Base-by-base conservation (phyloP, 2,113 vertebrate species). In the Piaya cayana region DNA sequence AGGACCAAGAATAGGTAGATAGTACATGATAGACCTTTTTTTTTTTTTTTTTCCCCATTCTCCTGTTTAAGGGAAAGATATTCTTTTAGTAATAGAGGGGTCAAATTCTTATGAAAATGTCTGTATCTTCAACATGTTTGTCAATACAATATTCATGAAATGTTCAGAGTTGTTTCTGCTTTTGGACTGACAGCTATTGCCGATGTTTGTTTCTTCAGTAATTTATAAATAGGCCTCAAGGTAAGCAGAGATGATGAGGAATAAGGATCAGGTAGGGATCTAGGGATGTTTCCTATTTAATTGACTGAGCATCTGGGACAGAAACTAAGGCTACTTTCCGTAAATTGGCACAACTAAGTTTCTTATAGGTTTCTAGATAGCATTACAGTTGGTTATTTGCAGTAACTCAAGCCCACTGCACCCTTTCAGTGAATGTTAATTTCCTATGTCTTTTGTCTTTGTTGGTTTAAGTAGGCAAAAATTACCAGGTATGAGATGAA, bases 1-100 rank as follows among this genome's bases (percentile, higher is more conserved):
- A 37, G 4, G 15, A 4, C 17, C 4, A 63, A 37, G 26, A 37
- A 65, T 1, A 13, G 6, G 1, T 34, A 13, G 6, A 1, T 34
- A n/a, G 43, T 4, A 42, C 4, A 30, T 8, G 18, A 72, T 8
- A 37, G 8, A 8, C 12, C 60, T 64, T 55, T 5, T 5, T 59
- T 21, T 69, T 14, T 3, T 5, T 5, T 59, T 21, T 69, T 16
- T n/a, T n/a, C n/a, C n/a, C 3, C 7, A 3, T 8, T 20, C 3
- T 50, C 11, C 1, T 65, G 4, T 37, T 80, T 59, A 42, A 79
- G 11, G 26, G 7, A 39, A 80, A 71, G 4, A 10, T 26, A 60
- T 5, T 8, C 0, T 45, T 8, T 29, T 30, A 43, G 52, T 21
- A 52, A 15, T 5, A 5, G 3, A 56, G 10, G 16, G 2, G 5